Base-by-base conservation (phyloP, 2,797 vertebrate genomes). In the Monodelphis domestica region DNA sequence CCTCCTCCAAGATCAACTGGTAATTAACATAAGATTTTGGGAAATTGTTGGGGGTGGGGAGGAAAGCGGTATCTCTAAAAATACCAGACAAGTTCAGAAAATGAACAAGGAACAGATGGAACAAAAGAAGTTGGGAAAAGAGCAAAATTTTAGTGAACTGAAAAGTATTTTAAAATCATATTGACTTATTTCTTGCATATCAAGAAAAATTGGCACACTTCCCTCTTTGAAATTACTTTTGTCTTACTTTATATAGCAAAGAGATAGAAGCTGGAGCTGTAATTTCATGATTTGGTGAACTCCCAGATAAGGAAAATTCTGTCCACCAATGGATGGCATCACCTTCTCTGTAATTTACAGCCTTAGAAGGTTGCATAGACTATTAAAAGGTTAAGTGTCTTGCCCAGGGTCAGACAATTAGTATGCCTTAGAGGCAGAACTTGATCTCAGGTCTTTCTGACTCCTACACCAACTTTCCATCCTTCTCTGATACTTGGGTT, bases 81-180 rank as follows among this genome's bases (percentile, higher is more conserved):
- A 84, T 84, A 84, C 38, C 21, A 50, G 21, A 50, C 9, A 50
- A 84, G 70, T 84, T 84, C 70, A 84, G 24, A 45, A 84, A 84
- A 84, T 84, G 70, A 84, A 84, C 38, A 84, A 84, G 70, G 38
- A 84, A 84, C 70, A 84, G 70, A 84, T 84, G 70, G 70, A 84
- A 84, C 70, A 84, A 84, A 84, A 84, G 70, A 84, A 84, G 38
- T 84, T 84, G 70, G 70, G 70, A 84, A 84, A 84, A 84, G 70
- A 84, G 70, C 70, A 84, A 84, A 84, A 84, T 84, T 84, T 84
- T 38, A 84, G 12, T 84, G 70, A 45, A 50, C 50, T 50, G 38
- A 84, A 84, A 84, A 84, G 24, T 28, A 84, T 50, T 45, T 26
- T 84, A 84, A 63, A 84, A 84, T 84, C 70, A 84, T 84, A 50